A percentile compares a stretch with the other conserved stretches of the same genome.
phyloP scores from a whole-genome alignment of 1,140 invertebrate species.

The Drosophila athabasca region DNA sequence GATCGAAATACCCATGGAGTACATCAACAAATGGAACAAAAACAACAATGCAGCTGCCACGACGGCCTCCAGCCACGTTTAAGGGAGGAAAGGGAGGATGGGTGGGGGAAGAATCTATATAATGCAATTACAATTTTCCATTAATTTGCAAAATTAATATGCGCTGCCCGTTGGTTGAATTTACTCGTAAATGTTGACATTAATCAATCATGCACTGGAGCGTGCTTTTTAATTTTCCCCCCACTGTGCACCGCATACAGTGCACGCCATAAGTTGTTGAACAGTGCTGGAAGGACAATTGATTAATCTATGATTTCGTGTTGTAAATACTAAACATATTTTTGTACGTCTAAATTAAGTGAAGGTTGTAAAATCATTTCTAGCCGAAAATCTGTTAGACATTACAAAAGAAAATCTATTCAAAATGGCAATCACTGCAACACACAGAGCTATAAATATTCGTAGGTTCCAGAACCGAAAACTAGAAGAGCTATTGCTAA shows the following conservation, averaged over 20 bases:
- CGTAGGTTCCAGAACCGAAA: conserved; percentile 28
- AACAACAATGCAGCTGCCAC: conserved; percentile 73
- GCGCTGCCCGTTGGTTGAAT: conserved; percentile 36
- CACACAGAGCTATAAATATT: conserved; percentile 58
- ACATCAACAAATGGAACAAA: conserved; percentile 82
- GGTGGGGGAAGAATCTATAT: conserved; percentile 60
- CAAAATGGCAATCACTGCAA: conserved; percentile 69
- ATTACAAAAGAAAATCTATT: conserved; percentile 46
- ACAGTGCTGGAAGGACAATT: no score
- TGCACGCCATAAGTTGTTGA: conserved; percentile 19
- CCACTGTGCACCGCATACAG: not conserved
- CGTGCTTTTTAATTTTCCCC: conserved; percentile 32
- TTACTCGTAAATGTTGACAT: conserved; percentile 54
- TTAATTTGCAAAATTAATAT: conserved; percentile 66
- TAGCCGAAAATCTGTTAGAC: conserved; percentile 30
- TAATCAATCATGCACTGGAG: conserved; percentile 55
- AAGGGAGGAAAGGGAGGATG: conserved; percentile 24
- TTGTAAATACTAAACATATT: conserved; percentile 56
- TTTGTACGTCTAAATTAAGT: conserved; percentile 64
- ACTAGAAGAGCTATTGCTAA: conserved; percentile 40
- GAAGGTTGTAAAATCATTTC: conserved; percentile 73
- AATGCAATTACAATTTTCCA: conserved; percentile 77
- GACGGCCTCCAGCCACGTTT: conserved; percentile 70
- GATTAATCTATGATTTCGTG: conserved; percentile 37
- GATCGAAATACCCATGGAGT: conserved; percentile 82